A percentile compares a stretch with the other conserved stretches of the same genome.
Conservation (phyloP, 1,140 invertebrate species). For the Anoplolepis gracilipes region DNA sequence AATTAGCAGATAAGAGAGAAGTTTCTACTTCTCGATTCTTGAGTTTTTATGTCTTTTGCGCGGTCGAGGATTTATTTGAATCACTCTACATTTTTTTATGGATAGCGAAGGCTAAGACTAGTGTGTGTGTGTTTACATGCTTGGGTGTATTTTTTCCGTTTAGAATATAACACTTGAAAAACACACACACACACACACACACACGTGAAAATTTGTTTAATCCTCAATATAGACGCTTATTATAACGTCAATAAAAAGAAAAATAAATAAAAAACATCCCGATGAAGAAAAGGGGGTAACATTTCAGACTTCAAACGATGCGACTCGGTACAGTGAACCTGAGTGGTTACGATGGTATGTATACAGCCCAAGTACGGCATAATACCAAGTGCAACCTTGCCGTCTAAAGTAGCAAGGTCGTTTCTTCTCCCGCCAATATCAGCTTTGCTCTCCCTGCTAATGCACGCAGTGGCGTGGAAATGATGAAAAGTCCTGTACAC, state of each 20-base stretch:
- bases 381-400: slow-evolving; percentile 76
- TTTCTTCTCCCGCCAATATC: slow-evolving; percentile 68
- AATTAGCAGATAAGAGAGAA: slow-evolving; percentile 7
- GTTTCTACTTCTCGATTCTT: slow-evolving; percentile 20
- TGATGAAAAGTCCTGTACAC: not conserved
- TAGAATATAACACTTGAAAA: not conserved
- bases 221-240: not conserved
- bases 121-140: not conserved
- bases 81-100: slow-evolving; percentile 7
- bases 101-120: not conserved
- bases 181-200: not conserved
- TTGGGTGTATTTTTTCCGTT: slow-evolving; percentile 2
- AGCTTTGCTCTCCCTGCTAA: slow-evolving; percentile 43
- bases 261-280: too few species aligned
- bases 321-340: slow-evolving; percentile 69
- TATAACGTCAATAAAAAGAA: too few species aligned
- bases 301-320: not conserved
- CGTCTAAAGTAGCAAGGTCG: slow-evolving; percentile 75
- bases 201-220: too few species aligned
- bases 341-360: slow-evolving; percentile 64
- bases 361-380: slow-evolving; percentile 59
- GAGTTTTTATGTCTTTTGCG: not conserved
- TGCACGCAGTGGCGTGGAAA: slow-evolving; percentile 33
- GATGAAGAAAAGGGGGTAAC: slow-evolving; percentile 18
- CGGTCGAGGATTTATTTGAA: slow-evolving; percentile 3